Base-by-base conservation (phyloP, 2,888 invertebrate genomes). In the Nymphalis urticae region DNA sequence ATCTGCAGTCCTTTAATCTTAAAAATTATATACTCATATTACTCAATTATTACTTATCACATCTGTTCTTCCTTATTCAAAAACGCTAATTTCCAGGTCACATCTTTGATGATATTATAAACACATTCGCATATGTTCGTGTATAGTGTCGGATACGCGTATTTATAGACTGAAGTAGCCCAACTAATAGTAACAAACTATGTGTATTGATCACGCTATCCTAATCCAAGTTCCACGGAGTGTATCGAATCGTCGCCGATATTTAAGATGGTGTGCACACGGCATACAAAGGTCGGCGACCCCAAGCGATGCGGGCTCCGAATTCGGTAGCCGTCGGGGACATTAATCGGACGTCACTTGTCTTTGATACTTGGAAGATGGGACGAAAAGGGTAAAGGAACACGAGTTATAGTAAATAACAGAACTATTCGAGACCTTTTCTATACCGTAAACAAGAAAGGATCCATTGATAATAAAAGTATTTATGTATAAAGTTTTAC, bases 331-430 rank as follows among this genome's bases (percentile, higher is more conserved):
- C 75, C 73, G 74, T 51, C 77, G 78, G 83, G 80, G 86, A 86
- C 88, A 87, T 88, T 88, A 89, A 89, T 90, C 88, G 87, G 83
- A 83, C 82, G 85, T 81, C 81, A 76, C 78, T 77, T 80, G 79
- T 79, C 80, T 82, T 80, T 77, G 77, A 78, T 76, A 74, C 78
- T 78, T 73, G 73, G 71, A 78, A 77, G 78, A 76, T 71, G 75
- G 77, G 78, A 78, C 71, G 71, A 60, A 72, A 73, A 74, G 74
- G 74, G 73, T 74, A 67, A 64, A 67, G 68, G 64, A 62, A 60
- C 62, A 62, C 17, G 63, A 66, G 32, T 68, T 47, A 70, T 62
- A 68, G 69, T 72, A 71, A 71, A 69, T 66, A 66, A 66, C 71
- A 71, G 66, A 62, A 61, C 51, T 54, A 65, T 48, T 61, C 48